Evolutionary conservation across 1,140 invertebrate species (phyloP), one percentile per base, ranked within the genome.

Genomic region (Berghia stephanieae): DNA sequence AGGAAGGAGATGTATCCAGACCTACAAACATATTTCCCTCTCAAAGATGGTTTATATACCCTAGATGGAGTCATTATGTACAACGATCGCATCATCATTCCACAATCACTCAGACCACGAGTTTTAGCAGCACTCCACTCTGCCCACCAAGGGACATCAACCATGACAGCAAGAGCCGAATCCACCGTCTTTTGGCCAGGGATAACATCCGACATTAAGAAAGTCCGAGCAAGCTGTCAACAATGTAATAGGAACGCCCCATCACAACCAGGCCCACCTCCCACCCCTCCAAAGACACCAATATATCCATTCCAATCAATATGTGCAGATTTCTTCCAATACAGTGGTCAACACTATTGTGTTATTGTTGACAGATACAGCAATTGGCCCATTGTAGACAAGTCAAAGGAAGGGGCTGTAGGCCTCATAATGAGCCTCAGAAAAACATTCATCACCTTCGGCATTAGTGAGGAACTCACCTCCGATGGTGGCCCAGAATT

Each of bases 101-200:
- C 79, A 0, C 55, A 55, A 18, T 38, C 72, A 0, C 69, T 79
- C n/a, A 55, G 49, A 1, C 21, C 52, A 16, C 42, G 75, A 31
- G 31, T 80, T 0, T 31, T 80, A 10, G 6, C 55, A n/a, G 49
- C 78, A 1, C 52, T 80, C 3, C 81, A 83, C 52, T 72, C 81
- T 16, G 80, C 81, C 0, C 81, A 81, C 31, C 83, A 81, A 76
- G 82, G 81, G 16, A 55, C 78, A 3, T 55, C 78, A 18, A 55
- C 72, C 36, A 83, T 83, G 81, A 76, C 38, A 27, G 63, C 81
- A 31, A 67, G 78, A 57, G 79, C 81, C n/a, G 82, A 83, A 21
- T 18, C 67, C 13, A 78, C 72, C 0, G 70, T 73, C 24, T 73
- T 73, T 34, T 78, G 76, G 76, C 46, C 66, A 31, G 36, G 49